A percentile compares a stretch with the other conserved stretches of the same genome.
Conservation (phyloP, 2,888 invertebrate species). For the Syrphus vitripennis region DNA sequence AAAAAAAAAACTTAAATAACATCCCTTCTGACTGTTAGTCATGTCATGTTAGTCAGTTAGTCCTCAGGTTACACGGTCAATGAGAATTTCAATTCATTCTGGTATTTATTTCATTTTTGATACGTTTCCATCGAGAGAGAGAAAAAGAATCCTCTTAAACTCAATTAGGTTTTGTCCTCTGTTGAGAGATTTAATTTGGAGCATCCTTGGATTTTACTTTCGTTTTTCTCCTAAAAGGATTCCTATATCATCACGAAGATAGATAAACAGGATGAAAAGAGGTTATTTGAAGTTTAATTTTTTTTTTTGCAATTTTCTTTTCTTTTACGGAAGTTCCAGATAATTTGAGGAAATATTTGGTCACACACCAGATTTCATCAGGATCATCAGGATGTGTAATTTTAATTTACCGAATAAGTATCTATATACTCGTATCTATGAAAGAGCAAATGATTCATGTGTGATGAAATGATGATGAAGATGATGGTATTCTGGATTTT, state of each 20-base stretch:
- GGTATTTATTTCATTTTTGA: constrained; percentile 19
- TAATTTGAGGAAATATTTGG: constrained; percentile 55
- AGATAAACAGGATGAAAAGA: background rate
- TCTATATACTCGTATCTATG: background rate
- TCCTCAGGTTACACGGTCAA: background rate
- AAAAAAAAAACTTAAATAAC: background rate
- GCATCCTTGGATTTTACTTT: constrained; percentile 52
- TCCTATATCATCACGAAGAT: background rate
- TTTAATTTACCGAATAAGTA: constrained; percentile 42
- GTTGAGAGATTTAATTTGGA: constrained; percentile 49
- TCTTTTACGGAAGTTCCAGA: constrained; percentile 6
- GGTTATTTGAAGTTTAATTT: background rate
- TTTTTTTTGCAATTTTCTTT: background rate
- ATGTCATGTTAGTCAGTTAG: background rate
- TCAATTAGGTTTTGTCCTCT: constrained; percentile 47
- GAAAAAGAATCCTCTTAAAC: constrained; percentile 55
- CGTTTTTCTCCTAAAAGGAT: background rate
- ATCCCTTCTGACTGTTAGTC: background rate
- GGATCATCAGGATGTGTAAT: constrained; percentile 23
- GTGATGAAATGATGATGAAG: background rate
- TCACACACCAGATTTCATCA: constrained; percentile 27
- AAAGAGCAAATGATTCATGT: background rate
- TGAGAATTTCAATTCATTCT: constrained; percentile 38
- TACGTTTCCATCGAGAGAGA: constrained; percentile 34
- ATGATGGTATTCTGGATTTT: background rate